phyloP scores from a whole-genome alignment of 1,140 invertebrate genomes.

The Drosophila chauvacae region DNA sequence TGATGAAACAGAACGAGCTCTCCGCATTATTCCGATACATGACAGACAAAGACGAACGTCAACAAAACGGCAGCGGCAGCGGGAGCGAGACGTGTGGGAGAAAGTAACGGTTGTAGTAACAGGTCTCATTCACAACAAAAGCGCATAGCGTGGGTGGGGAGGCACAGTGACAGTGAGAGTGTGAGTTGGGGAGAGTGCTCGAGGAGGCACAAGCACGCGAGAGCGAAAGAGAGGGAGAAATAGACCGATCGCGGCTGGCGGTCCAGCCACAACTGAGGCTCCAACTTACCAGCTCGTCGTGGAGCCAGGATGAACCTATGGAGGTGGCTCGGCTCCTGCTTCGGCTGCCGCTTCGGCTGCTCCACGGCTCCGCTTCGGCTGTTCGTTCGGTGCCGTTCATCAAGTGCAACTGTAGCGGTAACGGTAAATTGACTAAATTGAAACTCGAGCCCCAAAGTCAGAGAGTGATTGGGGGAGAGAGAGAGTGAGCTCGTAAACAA shows the following conservation, averaged over 20 bases:
- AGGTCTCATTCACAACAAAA: constrained; percentile 36
- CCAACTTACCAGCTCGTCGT: constrained; percentile 66
- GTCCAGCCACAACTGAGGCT: constrained; percentile 53
- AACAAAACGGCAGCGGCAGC: background rate
- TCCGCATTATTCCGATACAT: constrained; percentile 79
- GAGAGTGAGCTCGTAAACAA: constrained; percentile 16
- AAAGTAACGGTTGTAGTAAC: constrained; percentile 33
- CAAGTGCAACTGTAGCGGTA: constrained; percentile 69
- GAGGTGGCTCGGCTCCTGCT: constrained; percentile 60
- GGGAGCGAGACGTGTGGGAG: constrained; percentile 1
- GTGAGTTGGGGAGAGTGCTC: background rate
- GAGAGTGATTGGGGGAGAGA: constrained; percentile 7
- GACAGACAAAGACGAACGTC: constrained; percentile 36
- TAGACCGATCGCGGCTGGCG: constrained; percentile 44
- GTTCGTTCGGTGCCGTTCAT: constrained; percentile 46
- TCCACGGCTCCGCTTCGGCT: constrained; percentile 29
- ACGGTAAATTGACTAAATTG: constrained; percentile 83
- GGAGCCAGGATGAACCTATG: constrained; percentile 68
- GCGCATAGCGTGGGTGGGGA: constrained; percentile 55
- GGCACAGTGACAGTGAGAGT: constrained; percentile 29
- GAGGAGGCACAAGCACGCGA: constrained; percentile 1
- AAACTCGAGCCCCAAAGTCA: constrained; percentile 55
- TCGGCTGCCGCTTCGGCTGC: constrained; percentile 31
- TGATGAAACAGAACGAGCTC: constrained; percentile 80
- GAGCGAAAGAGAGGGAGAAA: constrained; percentile 9